phyloP scores from a whole-genome alignment of 2,888 invertebrate species.

The Arctia plantaginis region DNA sequence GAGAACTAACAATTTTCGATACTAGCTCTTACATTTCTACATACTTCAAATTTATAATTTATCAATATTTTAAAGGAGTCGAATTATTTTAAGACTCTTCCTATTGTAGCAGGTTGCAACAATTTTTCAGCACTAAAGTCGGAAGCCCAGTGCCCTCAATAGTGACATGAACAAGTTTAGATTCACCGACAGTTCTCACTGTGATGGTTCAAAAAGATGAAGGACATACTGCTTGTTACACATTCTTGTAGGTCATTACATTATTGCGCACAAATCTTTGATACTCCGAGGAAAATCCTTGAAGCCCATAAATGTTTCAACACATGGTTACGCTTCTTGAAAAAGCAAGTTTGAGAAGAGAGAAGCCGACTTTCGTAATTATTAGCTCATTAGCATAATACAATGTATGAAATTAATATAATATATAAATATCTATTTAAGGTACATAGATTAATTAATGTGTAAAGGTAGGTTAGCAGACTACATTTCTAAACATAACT shows the following conservation, averaged over 20 bases:
- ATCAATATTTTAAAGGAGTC: too few relatives aligned
- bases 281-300: background rate
- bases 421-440: background rate
- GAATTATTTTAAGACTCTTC: too few relatives aligned
- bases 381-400: background rate
- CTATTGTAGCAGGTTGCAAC: too few relatives aligned
- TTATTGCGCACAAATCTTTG: background rate
- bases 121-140: background rate
- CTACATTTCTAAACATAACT: background rate
- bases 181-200: background rate
- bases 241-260: background rate
- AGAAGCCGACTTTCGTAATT: too few relatives aligned
- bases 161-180: background rate
- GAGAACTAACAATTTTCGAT: background rate
- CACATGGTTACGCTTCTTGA: background rate
- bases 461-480: background rate
- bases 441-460: background rate
- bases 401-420: background rate
- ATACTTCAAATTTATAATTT: background rate
- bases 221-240: background rate
- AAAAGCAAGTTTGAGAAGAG: background rate
- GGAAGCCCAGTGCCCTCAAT: background rate
- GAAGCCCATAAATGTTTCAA: background rate
- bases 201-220: background rate
- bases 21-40: background rate